Evolutionary conservation across 2,113 vertebrate species (phyloP).

Genomic region (Procapra przewalskii): DNA sequence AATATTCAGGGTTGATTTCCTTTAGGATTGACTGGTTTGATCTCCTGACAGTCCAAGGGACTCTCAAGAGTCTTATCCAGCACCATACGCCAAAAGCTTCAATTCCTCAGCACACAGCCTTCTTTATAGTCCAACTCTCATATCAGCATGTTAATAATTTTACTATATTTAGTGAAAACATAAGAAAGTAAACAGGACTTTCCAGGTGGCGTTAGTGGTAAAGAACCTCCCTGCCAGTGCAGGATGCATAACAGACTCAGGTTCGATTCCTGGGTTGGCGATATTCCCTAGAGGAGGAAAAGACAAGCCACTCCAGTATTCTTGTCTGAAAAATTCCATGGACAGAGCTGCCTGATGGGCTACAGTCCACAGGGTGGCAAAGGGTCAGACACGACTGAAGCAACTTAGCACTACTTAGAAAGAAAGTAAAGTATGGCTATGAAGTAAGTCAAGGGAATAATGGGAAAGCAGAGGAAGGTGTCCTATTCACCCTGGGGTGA

Average conservation of each 20-base stretch:
- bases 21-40: neutral
- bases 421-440: neutral
- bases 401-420: neutral
- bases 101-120: neutral
- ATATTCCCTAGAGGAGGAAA: neutral
- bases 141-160: neutral
- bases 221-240: neutral
- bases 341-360: neutral
- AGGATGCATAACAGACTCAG: neutral
- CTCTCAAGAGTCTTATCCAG: neutral
- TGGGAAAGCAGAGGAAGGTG: neutral
- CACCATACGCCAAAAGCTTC: neutral
- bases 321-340: neutral
- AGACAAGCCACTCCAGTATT: neutral
- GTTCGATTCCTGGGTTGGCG: neutral
- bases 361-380: accelerated
- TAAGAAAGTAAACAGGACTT: neutral
- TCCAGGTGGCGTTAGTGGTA: accelerated
- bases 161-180: constrained; percentile 45
- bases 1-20: neutral
- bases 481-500: neutral
- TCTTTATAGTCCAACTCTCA: neutral
- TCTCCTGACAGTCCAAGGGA: neutral
- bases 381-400: neutral
- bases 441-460: constrained; percentile 31